Evolutionary conservation across 2,113 vertebrate genomes (phyloP), one percentile per base, ranked within the genome.

Genomic region (Phyllostomus hastatus): DNA sequence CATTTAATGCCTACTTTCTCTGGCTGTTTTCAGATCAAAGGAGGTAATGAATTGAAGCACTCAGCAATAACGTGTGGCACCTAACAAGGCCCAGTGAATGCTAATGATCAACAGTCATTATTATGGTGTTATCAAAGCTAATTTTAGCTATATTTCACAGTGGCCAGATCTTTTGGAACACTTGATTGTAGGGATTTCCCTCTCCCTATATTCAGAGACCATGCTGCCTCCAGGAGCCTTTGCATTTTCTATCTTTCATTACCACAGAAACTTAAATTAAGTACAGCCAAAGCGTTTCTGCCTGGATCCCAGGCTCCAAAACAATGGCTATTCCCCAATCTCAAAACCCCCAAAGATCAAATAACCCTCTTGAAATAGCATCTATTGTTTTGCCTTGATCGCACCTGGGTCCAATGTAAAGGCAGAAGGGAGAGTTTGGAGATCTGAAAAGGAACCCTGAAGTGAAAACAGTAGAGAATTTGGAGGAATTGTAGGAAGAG

Each of bases 61-160:
- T 66, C 38, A 35, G 41, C 19, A 19, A 78, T 46, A n/a, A 48
- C 64, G 46, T 70, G 41, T 79, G 69, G 50, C 14, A 46, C 66
- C n/a, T n/a, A 7, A 10, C n/a, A 57, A 95, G n/a, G 14, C n/a
- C n/a, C 24, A 88, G 1, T 82, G n/a, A 91, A 80, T 54, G 17
- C 16, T 64, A 38, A 82, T n/a, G 52, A 43, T 64, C n/a, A 88
- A 50, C 28, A 67, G 19, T 52, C 28, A 64, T 50, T 48, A 78
- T 72, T 64, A 86, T 10, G 9, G 52, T 72, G 20, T 48, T 84
- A 66, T 54, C 10, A 75, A 57, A 87, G 79, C 64, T 81, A 92
- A 84, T 81, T 92, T 96, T 80, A 92, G 57, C 57, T 93, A 7
- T 52, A 82, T 82, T 92, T 94, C 59, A 50, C 46, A 17, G 52